Percentiles rank a stretch among this genome's conserved stretches.
Evolutionary conservation across 2,797 vertebrate genomes (phyloP).

Genomic region (Gallinago nigripennis): DNA sequence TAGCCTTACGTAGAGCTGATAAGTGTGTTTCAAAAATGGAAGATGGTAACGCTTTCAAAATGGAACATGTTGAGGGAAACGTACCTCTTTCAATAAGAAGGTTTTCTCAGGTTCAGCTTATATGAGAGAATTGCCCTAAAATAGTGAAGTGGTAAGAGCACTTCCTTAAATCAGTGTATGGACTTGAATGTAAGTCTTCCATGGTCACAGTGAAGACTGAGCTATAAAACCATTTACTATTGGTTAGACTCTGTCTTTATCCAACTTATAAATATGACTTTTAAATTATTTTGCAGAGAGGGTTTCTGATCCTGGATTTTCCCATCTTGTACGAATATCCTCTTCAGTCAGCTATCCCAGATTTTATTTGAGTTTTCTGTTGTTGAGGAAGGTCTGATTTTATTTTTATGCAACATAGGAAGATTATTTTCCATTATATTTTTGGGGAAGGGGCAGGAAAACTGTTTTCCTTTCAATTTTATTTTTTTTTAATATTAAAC

Average conservation of each 20-base stretch:
- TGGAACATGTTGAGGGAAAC: background rate
- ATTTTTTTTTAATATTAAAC: background rate
- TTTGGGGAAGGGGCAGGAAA: background rate
- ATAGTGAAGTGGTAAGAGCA: background rate
- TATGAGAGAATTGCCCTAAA: background rate
- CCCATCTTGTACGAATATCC: background rate
- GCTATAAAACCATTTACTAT: background rate
- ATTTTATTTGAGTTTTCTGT: background rate
- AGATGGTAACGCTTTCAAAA: background rate
- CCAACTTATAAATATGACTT: background rate
- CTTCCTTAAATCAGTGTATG: background rate
- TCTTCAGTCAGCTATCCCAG: background rate
- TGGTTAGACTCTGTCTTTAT: background rate
- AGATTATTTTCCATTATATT: background rate
- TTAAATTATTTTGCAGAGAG: background rate
- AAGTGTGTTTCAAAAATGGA: background rate
- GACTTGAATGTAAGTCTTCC: background rate
- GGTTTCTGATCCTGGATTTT: background rate
- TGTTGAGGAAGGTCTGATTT: background rate
- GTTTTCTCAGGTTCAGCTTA: background rate
- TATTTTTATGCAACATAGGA: background rate
- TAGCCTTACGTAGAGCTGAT: background rate
- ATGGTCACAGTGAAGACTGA: background rate
- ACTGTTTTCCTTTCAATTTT: background rate
- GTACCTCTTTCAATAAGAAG: background rate